Evolutionary conservation across 2,888 invertebrate genomes (phyloP).

Genomic region (Frankliniella intonsa): DNA sequence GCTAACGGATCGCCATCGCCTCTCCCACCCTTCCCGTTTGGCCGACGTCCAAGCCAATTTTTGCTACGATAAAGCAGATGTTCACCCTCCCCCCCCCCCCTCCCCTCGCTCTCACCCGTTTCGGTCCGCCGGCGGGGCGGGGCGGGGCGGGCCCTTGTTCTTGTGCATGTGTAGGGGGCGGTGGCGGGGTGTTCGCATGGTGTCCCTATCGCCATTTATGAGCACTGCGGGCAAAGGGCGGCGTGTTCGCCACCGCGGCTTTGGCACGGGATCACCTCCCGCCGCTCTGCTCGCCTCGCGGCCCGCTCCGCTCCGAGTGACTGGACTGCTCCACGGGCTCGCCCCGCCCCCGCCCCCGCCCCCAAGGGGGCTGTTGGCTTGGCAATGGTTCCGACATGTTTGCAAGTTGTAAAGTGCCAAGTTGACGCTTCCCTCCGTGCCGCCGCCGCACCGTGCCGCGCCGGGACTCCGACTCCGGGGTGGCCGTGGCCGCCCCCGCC

Average conservation of each 20-base stretch:
- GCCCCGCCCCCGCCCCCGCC: not conserved
- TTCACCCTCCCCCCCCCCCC: not conserved
- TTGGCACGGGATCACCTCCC: not conserved
- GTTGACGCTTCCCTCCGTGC: not conserved
- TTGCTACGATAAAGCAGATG: constrained; percentile 25
- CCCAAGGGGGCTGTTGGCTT: not conserved
- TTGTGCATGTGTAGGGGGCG: not conserved
- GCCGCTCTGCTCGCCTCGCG: not conserved
- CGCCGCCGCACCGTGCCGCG: not conserved
- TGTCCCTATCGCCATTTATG: no score
- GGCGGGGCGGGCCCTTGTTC: not conserved
- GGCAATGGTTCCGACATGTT: not conserved
- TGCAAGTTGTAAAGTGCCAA: not conserved
- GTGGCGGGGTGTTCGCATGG: no score
- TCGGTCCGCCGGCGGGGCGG: not conserved
- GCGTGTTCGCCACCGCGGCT: not conserved
- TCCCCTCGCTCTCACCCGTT: no score
- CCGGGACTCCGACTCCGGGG: no score
- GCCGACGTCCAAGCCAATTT: constrained; percentile 16
- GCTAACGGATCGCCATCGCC: not conserved
- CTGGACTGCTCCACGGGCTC: not conserved
- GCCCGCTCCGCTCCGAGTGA: not conserved
- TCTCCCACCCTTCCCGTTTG: not conserved
- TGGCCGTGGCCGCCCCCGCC: not conserved
- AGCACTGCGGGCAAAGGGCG: no score